These are phyloP conservation scores for Sminthurides bifidus DNA, from an alignment of 1,140 invertebrate species.

Conservation along the genomic window DNA sequence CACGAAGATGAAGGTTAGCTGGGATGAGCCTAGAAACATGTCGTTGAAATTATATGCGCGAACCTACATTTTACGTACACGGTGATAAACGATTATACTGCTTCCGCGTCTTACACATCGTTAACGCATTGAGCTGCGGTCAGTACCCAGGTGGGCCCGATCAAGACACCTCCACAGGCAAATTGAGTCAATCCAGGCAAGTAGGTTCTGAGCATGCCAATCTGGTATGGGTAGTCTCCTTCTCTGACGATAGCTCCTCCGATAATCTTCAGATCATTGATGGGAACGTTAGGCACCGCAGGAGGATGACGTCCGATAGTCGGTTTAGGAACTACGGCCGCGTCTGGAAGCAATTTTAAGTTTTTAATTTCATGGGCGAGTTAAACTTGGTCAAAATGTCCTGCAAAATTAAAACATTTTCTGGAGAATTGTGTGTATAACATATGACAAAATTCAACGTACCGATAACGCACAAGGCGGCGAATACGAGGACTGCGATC, in stretches of 20 bases:
- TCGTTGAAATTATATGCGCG: too few relatives aligned
- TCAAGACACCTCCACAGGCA: slow-evolving; percentile 49
- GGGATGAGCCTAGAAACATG: too few relatives aligned
- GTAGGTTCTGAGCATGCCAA: neutral
- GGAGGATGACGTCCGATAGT: too few relatives aligned
- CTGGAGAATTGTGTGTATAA: too few relatives aligned
- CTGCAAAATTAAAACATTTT: too few relatives aligned
- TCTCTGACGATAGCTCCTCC: neutral
- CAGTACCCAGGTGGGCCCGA: slow-evolving; percentile 43
- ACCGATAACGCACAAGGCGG: too few relatives aligned
- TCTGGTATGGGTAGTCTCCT: neutral
- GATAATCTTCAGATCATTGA: neutral
- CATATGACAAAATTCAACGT: too few relatives aligned
- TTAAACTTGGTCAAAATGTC: too few relatives aligned
- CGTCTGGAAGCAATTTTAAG: too few relatives aligned
- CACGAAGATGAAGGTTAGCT: slow-evolving; percentile 27
- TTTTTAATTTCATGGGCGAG: too few relatives aligned
- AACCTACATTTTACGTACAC: neutral
- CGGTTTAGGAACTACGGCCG: too few relatives aligned
- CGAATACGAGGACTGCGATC: too few relatives aligned
- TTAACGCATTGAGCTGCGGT: slow-evolving; percentile 50
- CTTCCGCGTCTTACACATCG: slow-evolving; percentile 31
- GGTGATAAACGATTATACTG: neutral
- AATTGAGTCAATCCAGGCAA: neutral
- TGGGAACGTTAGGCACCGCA: neutral